Base-by-base conservation (phyloP, 1,140 invertebrate species). In the Bombus cullumanus region DNA sequence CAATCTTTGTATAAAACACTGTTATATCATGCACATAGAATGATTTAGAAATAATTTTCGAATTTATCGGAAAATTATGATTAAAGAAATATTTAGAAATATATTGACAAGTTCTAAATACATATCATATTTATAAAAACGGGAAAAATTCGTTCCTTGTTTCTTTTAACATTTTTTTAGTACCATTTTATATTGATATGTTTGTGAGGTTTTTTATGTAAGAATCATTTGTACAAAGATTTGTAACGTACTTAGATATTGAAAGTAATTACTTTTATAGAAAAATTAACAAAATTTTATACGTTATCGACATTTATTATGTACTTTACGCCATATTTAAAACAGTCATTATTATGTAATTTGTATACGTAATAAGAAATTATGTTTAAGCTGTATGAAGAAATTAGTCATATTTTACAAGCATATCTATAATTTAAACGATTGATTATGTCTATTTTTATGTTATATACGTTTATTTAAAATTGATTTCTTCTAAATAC, bases 281-380 rank as follows among this genome's bases (percentile, higher is more conserved):
- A 72, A 62, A 53, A 62, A 53, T 10, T 77, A 59, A 34, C 25
- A 83, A 72, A 79, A 66, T 76, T 62, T 75, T 53, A 31, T 74
- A 73, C 3, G 37, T 41, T 81, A 39, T 41, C 22, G 25, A 81
- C 53, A 57, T 81, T n/a, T 31, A 18, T 15, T 81, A 15, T 81
- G 39, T 39, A 72, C 31, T 85, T 15, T 75, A 68, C 34, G 83
- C 83, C 75, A 83, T 76, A 87, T 81, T 83, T 31, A 43, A 72
- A 41, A 83, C 72, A 89, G 39, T 80, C 86, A 76, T 88, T 81
- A 57, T 64, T 76, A 68, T 64, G 31, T 86, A 88, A 85, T 39
- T 41, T 66, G 15, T 64, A 53, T 34, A 75, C 34, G 22, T 78
- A 71, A 62, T 71, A 47, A 83, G 9, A 71, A 82, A 73, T 64